Base-by-base conservation (phyloP, 1,140 invertebrate species). In the Solenopsis fugax region DNA sequence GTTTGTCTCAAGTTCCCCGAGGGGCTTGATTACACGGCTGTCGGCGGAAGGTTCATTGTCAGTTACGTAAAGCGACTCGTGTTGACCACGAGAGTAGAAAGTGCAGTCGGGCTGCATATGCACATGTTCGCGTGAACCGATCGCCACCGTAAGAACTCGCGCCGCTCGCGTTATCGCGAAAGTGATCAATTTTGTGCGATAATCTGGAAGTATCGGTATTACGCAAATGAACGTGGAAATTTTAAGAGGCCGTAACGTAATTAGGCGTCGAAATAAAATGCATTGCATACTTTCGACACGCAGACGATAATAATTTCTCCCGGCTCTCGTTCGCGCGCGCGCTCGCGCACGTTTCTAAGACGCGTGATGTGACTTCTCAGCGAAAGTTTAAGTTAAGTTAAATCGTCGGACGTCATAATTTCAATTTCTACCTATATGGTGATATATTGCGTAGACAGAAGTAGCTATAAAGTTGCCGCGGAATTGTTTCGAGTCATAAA, bases 21-120 rank as follows among this genome's bases (percentile, higher is more conserved):
- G 81, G 29, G 52, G 29, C 41, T 78, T 48, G 45, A 65, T 90
- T 88, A 90, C 73, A 56, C 18, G 67, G 60, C 34, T 71, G 60
- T 89, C 60, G 85, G 71, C 45, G 84, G 80, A 88, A 90, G 89
- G 91, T 93, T 93, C 93, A 93, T 93, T 93, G 91, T 86, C 93
- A 93, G 92, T 93, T 93, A 92, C 87, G 90, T 92, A 93, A 93
- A 92, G 7, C 48, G 48, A 34, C 56, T n/a, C 52, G 41, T n/a
- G 24, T 65, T 62, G 78, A 65, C 58, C 78, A 41, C 80, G 45
- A 60, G 56, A 88, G 48, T 62, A 45, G 88, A 90, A 86, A 89
- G 86, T 75, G 75, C 29, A n/a, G 9, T 56, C 37, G 10, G 56
- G 48, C 37, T 24, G 84, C 24, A 29, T 48, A 62, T 16, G 34